These are phyloP conservation scores for Microhierax caerulescens DNA, from an alignment of 2,797 vertebrate species.

Conservation along the genomic window DNA sequence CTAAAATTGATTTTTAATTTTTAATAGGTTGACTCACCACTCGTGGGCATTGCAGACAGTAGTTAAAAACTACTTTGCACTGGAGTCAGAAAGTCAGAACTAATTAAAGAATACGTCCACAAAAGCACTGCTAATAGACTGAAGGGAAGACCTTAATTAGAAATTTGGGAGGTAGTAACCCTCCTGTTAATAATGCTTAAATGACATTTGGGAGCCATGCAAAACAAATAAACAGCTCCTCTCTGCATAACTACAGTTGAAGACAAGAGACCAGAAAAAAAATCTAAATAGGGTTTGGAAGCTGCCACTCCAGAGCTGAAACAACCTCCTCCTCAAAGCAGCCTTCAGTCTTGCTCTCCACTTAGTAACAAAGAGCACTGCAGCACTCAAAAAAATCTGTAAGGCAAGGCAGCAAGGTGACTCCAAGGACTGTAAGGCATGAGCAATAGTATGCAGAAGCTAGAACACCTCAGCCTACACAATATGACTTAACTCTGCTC, in stretches of 20 bases:
- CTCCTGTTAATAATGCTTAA: slow-evolving; percentile 53
- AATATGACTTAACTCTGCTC: slow-evolving; percentile 14
- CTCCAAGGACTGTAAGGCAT: slow-evolving; percentile 42
- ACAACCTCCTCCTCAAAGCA: neutral
- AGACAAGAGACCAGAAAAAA: neutral
- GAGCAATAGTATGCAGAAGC: slow-evolving; percentile 38
- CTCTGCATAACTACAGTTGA: neutral
- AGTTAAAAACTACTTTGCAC: slow-evolving; percentile 63
- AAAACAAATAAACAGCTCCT: slow-evolving; percentile 53
- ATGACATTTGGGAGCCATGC: slow-evolving; percentile 16
- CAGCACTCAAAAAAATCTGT: slow-evolving; percentile 1
- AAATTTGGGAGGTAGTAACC: slow-evolving; percentile 44
- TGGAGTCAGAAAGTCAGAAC: slow-evolving; percentile 66
- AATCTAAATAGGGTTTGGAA: neutral
- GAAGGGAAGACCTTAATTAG: slow-evolving; percentile 64
- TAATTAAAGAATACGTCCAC: slow-evolving; percentile 66
- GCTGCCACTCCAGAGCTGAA: neutral
- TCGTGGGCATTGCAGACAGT: slow-evolving; percentile 57
- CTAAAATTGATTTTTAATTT: slow-evolving; percentile 66
- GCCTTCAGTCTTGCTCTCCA: neutral
- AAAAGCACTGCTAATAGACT: slow-evolving; percentile 52
- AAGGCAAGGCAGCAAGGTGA: slow-evolving; percentile 36
- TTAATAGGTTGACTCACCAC: slow-evolving; percentile 67
- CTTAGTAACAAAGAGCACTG: slow-evolving; percentile 30
- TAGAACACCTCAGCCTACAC: slow-evolving; percentile 31